phyloP scores from a whole-genome alignment of 2,113 vertebrate genomes.

The Ophiodon elongatus region DNA sequence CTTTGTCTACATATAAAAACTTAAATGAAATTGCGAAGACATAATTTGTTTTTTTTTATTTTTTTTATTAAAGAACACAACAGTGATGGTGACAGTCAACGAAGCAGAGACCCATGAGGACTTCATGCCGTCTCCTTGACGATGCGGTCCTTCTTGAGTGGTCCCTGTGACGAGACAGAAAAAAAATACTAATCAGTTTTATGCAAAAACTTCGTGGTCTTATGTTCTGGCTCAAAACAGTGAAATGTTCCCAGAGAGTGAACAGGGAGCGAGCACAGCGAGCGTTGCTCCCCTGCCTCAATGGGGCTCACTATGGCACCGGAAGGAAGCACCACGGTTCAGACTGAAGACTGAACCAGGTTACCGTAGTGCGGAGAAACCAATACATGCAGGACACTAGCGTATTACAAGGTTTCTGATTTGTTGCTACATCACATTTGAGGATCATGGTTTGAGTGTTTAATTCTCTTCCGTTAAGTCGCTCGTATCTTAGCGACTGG shows the following conservation, averaged over 20 bases:
- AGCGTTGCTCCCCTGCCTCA: conserved; percentile 84
- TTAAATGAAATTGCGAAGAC: no score
- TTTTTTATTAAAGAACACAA: conserved; percentile 79
- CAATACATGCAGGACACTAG: no score
- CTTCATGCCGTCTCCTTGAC: conserved; percentile 92
- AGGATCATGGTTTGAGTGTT: no score
- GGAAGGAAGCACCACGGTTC: conserved; percentile 87
- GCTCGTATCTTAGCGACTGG: no score
- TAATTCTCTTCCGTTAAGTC: no score
- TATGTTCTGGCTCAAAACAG: no score
- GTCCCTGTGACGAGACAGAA: no score
- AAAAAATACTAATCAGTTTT: no score
- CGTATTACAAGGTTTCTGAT: no score
- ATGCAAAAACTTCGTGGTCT: not conserved
- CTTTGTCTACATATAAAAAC: no score
- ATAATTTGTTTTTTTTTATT: conserved; percentile 17
- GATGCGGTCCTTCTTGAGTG: conserved; percentile 96
- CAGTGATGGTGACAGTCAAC: conserved; percentile 5
- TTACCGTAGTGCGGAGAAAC: conserved; percentile 82
- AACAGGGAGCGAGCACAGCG: conserved; percentile 81
- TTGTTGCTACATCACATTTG: no score
- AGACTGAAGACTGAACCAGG: conserved; percentile 82
- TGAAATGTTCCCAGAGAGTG: conserved; percentile 81
- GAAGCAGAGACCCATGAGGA: conserved; percentile 41
- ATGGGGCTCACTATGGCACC: conserved; percentile 82